Conservation (phyloP, 2,113 vertebrate species). For the Pleuronectes platessa region DNA sequence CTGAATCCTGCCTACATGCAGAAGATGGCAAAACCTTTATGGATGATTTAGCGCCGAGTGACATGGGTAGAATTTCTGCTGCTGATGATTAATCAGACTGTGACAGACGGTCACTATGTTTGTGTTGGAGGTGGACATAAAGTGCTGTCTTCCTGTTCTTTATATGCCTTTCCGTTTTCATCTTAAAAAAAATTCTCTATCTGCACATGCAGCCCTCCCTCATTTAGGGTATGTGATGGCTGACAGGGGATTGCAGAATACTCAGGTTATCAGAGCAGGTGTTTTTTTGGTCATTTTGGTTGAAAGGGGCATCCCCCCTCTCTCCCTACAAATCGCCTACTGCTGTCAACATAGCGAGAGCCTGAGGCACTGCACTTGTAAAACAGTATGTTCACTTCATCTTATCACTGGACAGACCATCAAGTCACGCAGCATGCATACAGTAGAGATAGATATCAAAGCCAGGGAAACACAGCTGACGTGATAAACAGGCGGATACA, state of each 20-base stretch:
- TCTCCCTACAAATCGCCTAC: too few species aligned
- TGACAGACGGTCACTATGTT: too few species aligned
- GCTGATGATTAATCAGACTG: too few species aligned
- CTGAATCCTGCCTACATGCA: not conserved
- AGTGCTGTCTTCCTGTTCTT: too few species aligned
- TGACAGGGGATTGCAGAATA: too few species aligned
- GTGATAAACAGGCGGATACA: slow-evolving; percentile 61
- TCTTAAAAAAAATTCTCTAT: too few species aligned
- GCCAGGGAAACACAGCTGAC: slow-evolving; percentile 52
- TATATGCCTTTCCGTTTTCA: too few species aligned
- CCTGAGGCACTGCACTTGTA: not conserved
- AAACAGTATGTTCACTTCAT: slow-evolving; percentile 32
- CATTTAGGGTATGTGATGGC: too few species aligned
- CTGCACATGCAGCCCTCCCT: too few species aligned
- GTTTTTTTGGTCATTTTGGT: too few species aligned
- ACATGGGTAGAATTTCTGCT: not conserved
- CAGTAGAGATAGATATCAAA: slow-evolving; percentile 53
- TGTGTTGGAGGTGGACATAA: too few species aligned
- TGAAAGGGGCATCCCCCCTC: not conserved
- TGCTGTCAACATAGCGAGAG: not conserved
- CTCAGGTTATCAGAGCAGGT: too few species aligned
- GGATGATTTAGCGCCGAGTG: not conserved
- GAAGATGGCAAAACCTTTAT: not conserved
- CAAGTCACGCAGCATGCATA: slow-evolving; percentile 21
- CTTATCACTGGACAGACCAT: slow-evolving; percentile 23